Evolutionary conservation across 2,113 vertebrate genomes (phyloP), one percentile per base, ranked within the genome.

Genomic region (Xyrauchen texanus): DNA sequence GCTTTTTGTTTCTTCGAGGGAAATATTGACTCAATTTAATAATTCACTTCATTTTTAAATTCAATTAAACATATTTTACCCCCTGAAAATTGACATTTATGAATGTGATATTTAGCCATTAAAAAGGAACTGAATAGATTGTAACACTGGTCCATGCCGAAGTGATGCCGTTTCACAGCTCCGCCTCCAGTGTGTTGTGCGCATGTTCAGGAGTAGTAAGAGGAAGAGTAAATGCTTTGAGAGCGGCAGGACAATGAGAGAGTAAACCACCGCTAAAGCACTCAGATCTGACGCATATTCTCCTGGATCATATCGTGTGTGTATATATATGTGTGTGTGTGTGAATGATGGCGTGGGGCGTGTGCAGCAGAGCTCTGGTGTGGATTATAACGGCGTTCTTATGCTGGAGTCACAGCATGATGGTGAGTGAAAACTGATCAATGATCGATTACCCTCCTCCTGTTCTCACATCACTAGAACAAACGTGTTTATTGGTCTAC

Each of bases 311-410:
- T 8, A 21, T 4, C 71, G 68, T 34, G 66, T 8, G 70, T 82
- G 8, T 64, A 62, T 83, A 7, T 64, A 34, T n/a, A n/a, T 76
- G 68, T 34, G 66, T 8, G 70, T 82, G 8, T 64, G 74, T 83
- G 8, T 64, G 8, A 62, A 90, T 76, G 45, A 94, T 94, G 93
- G 89, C 85, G 82, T 88, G 91, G 91, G 86, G 87, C 16, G 86
- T 78, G 79, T 90, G 84, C 81, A 84, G 88, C 69, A 87, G 89
- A 88, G 90, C 89, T 87, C 87, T 90, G 16, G 63, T 91, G 77
- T 91, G 92, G 88, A 61, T 90, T 80, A 84, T 87, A 67, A 82
- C 86, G 71, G 65, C 89, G 85, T 85, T 93, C 4, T 88, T 81
- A 85, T 87, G 77, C 46, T 74, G 71, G 80, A 86, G 57, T 62